Conservation (phyloP, 1,140 invertebrate species). For the Pogonus chalceus region DNA sequence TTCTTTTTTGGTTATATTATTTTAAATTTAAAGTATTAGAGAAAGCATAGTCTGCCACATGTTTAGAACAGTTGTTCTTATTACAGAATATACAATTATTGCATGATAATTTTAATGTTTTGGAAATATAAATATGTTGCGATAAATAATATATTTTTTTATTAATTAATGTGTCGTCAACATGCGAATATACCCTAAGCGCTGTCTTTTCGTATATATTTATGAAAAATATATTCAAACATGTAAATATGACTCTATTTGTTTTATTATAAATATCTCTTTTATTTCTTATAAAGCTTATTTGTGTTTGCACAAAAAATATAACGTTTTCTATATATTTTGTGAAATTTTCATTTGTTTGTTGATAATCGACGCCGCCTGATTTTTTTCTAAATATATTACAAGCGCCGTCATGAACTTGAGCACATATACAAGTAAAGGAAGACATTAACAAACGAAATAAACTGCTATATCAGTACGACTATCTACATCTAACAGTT, state of each 20-base stretch:
- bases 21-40: too few relatives aligned
- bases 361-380: background rate
- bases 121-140: too few relatives aligned
- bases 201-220: background rate
- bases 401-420: background rate
- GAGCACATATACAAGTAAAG: constrained; percentile 3
- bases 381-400: background rate
- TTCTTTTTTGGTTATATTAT: too few relatives aligned
- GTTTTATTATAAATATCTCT: background rate
- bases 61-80: too few relatives aligned
- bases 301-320: background rate
- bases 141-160: too few relatives aligned
- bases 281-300: background rate
- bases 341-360: background rate
- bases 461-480: background rate
- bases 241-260: background rate
- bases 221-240: background rate
- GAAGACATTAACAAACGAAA: constrained; percentile 2
- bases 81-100: too few relatives aligned
- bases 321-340: background rate
- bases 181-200: too few relatives aligned
- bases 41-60: too few relatives aligned
- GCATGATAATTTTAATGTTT: too few relatives aligned
- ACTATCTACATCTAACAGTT: constrained; percentile 1
- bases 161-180: too few relatives aligned